phyloP scores from a whole-genome alignment of 2,888 invertebrate species.

The Cantharis rustica region DNA sequence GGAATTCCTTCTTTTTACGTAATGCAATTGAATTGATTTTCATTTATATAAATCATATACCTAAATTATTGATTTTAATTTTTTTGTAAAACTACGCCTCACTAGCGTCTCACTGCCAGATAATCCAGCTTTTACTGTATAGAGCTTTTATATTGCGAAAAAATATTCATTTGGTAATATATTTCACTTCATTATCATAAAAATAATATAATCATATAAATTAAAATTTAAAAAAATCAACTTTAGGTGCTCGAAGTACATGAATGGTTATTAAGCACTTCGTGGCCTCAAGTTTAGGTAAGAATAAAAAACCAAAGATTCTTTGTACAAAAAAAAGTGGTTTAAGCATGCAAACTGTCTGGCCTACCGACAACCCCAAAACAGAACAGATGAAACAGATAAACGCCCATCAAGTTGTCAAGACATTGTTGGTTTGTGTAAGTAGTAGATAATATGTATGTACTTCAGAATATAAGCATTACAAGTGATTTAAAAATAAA shows the following conservation, averaged over 20 bases:
- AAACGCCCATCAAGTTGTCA: background rate
- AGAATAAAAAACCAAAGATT: background rate
- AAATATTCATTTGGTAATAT: no score
- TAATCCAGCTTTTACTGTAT: no score
- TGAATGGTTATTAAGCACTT: background rate
- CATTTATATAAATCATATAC: no score
- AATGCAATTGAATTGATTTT: no score
- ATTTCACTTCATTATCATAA: no score
- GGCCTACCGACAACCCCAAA: background rate
- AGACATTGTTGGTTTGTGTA: background rate
- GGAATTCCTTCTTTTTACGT: no score
- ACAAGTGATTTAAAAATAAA: background rate
- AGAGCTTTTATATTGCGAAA: no score
- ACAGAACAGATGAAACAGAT: background rate
- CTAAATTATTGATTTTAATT: no score
- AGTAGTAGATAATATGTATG: background rate
- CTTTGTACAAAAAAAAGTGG: background rate
- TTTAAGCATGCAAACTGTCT: background rate
- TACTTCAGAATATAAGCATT: background rate
- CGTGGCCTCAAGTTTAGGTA: background rate
- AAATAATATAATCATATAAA: no score
- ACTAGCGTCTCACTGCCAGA: no score
- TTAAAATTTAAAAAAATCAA: background rate
- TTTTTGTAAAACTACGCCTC: no score
- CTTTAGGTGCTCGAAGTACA: background rate